Conservation (phyloP, 2,888 invertebrate species). For the Dasysyrphus tricinctus region DNA sequence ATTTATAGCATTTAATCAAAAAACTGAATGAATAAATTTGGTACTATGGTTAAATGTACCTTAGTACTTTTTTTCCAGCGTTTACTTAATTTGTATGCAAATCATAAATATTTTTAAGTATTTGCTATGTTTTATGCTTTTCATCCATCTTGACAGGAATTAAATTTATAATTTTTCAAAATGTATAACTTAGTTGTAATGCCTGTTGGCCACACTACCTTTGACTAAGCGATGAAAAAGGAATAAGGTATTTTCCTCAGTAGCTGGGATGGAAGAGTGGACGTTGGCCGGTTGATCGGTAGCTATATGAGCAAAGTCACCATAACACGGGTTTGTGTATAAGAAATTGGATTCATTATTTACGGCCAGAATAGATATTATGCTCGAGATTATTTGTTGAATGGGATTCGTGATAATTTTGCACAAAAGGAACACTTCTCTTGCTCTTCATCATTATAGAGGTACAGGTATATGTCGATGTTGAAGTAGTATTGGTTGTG, state of each 20-base stretch:
- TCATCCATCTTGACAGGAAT: background rate
- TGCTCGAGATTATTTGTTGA: constrained; percentile 77
- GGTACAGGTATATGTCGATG: constrained; percentile 19
- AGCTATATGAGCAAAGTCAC: constrained; percentile 67
- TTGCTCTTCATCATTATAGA: constrained; percentile 68
- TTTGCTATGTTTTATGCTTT: too few relatives aligned
- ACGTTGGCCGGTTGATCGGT: constrained; percentile 59
- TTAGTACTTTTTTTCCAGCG: too few relatives aligned
- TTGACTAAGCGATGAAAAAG: background rate
- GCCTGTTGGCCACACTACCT: constrained; percentile 14
- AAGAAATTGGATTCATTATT: constrained; percentile 78
- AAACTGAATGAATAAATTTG: too few relatives aligned
- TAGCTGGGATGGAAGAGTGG: constrained; percentile 34
- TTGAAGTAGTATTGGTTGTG: constrained; percentile 13
- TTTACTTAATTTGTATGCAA: too few relatives aligned
- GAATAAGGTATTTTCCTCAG: constrained; percentile 50
- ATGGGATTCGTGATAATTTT: constrained; percentile 77
- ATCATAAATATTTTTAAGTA: too few relatives aligned
- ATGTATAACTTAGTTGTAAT: background rate
- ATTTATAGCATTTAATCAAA: too few relatives aligned
- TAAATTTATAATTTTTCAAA: background rate
- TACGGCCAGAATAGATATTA: constrained; percentile 78
- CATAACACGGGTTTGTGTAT: constrained; percentile 75
- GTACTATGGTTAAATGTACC: too few relatives aligned
- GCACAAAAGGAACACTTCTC: constrained; percentile 76